Conservation (phyloP, 2,113 vertebrate genomes). For the Butorides virescens region DNA sequence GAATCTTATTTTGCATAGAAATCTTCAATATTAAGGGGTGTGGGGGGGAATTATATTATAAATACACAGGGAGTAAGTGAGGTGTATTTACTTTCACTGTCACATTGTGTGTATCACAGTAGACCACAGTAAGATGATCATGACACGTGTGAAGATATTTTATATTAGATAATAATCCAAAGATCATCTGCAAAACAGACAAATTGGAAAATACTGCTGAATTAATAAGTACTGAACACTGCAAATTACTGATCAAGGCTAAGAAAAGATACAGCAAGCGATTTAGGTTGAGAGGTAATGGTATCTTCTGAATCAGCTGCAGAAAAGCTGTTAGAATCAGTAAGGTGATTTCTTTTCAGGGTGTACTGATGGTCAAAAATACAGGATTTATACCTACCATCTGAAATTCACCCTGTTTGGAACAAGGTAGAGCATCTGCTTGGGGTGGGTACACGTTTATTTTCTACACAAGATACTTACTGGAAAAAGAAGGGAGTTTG, state of each 20-base stretch:
- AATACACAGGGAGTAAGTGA: neutral
- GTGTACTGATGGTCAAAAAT: neutral
- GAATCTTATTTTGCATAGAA: neutral
- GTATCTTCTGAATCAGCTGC: neutral
- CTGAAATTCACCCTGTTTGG: neutral
- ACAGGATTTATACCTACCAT: neutral
- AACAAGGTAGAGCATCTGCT: neutral
- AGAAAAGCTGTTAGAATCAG: neutral
- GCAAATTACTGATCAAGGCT: neutral
- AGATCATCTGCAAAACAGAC: neutral
- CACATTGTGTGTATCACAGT: neutral
- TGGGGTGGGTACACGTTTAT: neutral
- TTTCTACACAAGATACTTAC: neutral
- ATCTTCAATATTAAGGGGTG: neutral
- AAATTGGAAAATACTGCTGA: neutral
- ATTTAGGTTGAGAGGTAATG: neutral
- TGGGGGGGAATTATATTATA: neutral
- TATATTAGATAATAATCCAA: neutral
- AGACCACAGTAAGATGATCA: neutral
- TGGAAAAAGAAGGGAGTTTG: neutral
- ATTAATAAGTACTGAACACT: neutral
- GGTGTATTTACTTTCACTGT: neutral
- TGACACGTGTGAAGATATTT: neutral
- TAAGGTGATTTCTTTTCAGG: neutral
- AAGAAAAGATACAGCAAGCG: neutral